Conservation (phyloP, 1,140 invertebrate genomes). For the Paramacrobiotus metropolitanus region DNA sequence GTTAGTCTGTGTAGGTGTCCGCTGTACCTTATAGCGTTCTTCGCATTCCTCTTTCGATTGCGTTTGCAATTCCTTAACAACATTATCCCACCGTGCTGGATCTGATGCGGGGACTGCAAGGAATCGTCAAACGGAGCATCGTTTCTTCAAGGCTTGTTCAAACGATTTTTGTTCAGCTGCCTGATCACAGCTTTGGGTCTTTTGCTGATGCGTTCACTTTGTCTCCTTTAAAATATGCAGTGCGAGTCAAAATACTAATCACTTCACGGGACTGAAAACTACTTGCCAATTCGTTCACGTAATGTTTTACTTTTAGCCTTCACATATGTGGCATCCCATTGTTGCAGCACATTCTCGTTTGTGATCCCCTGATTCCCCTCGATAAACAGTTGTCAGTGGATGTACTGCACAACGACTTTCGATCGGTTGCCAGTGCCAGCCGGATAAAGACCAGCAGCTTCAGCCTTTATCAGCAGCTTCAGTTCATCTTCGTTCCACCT, state of each 20-base stretch:
- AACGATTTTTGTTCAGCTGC: constrained; percentile 74
- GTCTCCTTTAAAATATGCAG: constrained; percentile 7
- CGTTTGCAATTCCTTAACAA: constrained; percentile 58
- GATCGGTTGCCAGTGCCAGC: constrained; percentile 67
- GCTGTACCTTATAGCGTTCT: constrained; percentile 73
- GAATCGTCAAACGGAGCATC: too few relatives aligned
- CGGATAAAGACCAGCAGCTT: constrained; percentile 85
- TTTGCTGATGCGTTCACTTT: constrained; percentile 10
- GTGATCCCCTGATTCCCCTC: constrained; percentile 68
- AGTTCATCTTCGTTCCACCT: constrained; percentile 58
- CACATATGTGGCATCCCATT: constrained; percentile 31
- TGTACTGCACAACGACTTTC: constrained; percentile 35
- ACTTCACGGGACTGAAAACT: not conserved
- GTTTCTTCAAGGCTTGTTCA: constrained; percentile 86
- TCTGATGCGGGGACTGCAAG: constrained; percentile 58
- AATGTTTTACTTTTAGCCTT: constrained; percentile 67
- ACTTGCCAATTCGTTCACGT: constrained; percentile 24
- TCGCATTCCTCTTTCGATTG: constrained; percentile 90
- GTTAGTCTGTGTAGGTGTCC: too few relatives aligned
- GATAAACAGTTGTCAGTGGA: constrained; percentile 23
- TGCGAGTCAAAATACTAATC: not conserved
- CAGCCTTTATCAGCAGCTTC: constrained; percentile 73
- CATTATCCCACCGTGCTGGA: constrained; percentile 76
- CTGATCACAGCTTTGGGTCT: constrained; percentile 45
- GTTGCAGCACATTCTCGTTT: constrained; percentile 35